A percentile compares a stretch with the other conserved stretches of the same genome.
Conservation (phyloP, 92 coral and sea anemone genomes). For the Metridium senile region DNA sequence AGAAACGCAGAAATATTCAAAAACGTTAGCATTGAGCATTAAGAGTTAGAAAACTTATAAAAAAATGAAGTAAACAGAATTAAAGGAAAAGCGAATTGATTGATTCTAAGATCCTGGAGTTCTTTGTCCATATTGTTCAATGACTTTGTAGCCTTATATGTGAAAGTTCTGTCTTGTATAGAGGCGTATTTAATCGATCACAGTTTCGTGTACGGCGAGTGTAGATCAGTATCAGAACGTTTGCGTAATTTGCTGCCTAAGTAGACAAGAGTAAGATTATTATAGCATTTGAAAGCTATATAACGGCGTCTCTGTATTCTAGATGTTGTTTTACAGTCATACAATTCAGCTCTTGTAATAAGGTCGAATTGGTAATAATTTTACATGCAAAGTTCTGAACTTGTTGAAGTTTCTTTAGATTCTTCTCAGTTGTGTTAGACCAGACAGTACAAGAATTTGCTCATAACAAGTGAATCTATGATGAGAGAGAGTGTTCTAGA, state of each 20-base stretch:
- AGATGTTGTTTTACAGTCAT: constrained; percentile 27
- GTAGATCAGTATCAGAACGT: neutral
- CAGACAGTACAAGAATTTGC: constrained; percentile 37
- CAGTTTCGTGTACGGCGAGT: neutral
- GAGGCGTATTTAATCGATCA: neutral
- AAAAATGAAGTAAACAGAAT: no score
- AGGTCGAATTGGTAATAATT: neutral
- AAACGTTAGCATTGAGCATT: no score
- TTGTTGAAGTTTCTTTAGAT: constrained; percentile 35
- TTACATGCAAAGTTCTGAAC: constrained; percentile 37
- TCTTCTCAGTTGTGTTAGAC: constrained; percentile 42
- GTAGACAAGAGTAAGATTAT: neutral
- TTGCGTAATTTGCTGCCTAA: neutral
- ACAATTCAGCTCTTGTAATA: constrained; percentile 25
- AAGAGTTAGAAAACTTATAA: no score
- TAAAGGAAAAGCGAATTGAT: no score
- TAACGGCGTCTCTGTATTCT: neutral
- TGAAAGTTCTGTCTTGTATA: neutral
- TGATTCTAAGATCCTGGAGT: neutral
- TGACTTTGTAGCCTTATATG: neutral
- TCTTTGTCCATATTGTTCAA: neutral
- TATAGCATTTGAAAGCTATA: neutral
- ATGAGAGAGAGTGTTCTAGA: constrained; percentile 12
- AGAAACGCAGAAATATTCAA: no score
- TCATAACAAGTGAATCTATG: constrained; percentile 41